Evolutionary conservation across 2,113 vertebrate species (phyloP), one percentile per base, ranked within the genome.

Genomic region (Epinephelus cyanopodus): DNA sequence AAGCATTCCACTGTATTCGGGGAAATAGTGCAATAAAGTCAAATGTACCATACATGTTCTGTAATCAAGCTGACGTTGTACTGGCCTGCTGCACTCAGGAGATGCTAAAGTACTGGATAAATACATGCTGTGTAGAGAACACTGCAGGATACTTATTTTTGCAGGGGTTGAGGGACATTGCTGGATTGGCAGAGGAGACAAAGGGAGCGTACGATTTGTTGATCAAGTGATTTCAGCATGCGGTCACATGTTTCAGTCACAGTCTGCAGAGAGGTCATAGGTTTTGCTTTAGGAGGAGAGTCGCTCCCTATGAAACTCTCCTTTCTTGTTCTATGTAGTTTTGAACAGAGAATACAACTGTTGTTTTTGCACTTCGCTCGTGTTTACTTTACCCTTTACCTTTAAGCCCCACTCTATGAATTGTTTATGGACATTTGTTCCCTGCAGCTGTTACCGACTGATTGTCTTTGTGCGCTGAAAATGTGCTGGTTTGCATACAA

Each of bases 21-120:
- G 70, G n/a, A 74, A 81, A 42, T 21, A 15, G 27, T 39, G 70
- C 79, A 52, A 67, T 87, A 83, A 90, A 85, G 27, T 72, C 9
- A 83, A 86, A 89, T 65, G 83, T 76, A 37, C 69, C 65, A 50
- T 77, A 42, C 48, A 42, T 76, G 58, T 60, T 70, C 13, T 66
- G 64, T 56, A 60, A 61, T 74, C 79, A 79, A 84, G 23, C 73
- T 25, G 33, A 61, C 27, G 21, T 3, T 57, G 27, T 73, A 13
- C 0, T 13, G 25, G 52, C 67, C 13, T 74, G 45, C 11, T 21
- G 18, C 57, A 56, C 25, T 52, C 14, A 50, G 33, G 37, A 64
- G 54, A 65, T 67, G 42, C 19, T 78, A 27, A 53, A 21, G 56
- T 27, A 53, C 27, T 66, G 21, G n/a, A 67, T 39, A 66, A 60